Evolutionary conservation across 2,797 vertebrate species (phyloP).

Genomic region (Columba guinea): DNA sequence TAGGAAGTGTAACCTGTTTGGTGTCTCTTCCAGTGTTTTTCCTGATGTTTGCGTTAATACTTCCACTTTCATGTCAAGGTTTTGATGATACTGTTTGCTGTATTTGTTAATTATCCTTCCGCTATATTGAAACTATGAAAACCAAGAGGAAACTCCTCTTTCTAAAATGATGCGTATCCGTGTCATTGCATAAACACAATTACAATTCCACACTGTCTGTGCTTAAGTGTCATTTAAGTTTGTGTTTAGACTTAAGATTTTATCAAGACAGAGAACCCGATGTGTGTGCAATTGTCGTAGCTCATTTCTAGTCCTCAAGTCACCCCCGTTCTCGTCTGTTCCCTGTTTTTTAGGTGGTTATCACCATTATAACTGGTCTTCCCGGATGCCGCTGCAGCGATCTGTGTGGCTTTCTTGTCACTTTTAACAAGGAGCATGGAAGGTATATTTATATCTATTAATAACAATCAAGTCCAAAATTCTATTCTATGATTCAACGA

Average conservation of each 20-base stretch:
- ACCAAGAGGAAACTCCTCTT: background rate
- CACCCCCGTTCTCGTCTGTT: background rate
- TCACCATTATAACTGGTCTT: slow-evolving; percentile 89
- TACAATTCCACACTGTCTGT: background rate
- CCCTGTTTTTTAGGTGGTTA: slow-evolving; percentile 79
- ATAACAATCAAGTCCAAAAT: background rate
- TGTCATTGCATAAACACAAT: background rate
- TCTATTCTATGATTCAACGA: too few species aligned
- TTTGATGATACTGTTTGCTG: background rate
- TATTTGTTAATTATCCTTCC: background rate
- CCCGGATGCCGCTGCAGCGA: slow-evolving; percentile 89
- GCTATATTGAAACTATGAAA: background rate
- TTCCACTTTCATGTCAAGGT: background rate
- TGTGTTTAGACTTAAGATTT: background rate
- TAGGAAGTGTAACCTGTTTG: accelerated
- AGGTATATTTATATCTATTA: slow-evolving; percentile 73
- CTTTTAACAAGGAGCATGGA: slow-evolving; percentile 85
- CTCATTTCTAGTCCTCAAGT: background rate
- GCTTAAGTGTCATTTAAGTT: background rate
- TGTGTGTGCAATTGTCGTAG: background rate
- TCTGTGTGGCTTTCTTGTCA: slow-evolving; percentile 86
- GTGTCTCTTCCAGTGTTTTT: background rate
- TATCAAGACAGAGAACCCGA: background rate
- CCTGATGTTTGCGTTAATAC: background rate
- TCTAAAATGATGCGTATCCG: background rate